Evolutionary conservation across 2,888 invertebrate species (phyloP).

Genomic region (Nymphalis polychloros): DNA sequence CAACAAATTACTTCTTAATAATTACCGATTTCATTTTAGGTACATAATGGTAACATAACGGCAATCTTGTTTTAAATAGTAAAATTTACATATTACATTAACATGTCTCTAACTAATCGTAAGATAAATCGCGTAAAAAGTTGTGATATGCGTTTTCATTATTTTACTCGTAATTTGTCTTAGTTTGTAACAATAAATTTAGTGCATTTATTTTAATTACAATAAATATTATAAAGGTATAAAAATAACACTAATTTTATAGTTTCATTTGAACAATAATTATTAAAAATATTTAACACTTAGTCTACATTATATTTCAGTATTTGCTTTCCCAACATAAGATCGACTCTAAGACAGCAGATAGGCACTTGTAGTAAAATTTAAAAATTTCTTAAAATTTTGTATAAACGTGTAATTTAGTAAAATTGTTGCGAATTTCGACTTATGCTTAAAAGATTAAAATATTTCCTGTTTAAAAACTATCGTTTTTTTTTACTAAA

Average conservation of each 20-base stretch:
- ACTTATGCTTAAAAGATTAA: no score
- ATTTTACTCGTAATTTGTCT: background rate
- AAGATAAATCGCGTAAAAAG: background rate
- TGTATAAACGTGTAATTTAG: no score
- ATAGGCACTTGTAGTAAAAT: no score
- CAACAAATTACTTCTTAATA: slow-evolving; percentile 1
- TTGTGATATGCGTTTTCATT: background rate
- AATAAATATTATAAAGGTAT: background rate
- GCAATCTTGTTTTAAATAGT: background rate
- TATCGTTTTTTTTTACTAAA: no score
- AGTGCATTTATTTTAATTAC: background rate
- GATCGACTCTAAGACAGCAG: no score
- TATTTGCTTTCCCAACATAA: no score
- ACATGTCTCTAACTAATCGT: background rate
- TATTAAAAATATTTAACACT: background rate
- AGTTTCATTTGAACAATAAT: background rate
- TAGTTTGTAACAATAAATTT: no score
- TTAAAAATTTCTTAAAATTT: no score
- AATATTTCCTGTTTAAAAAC: no score
- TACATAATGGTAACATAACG: slow-evolving; percentile 6
- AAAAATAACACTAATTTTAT: background rate
- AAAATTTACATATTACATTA: background rate
- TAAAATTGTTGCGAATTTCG: no score
- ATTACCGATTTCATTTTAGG: background rate
- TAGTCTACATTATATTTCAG: no score